phyloP scores from a whole-genome alignment of 2,113 vertebrate genomes.

The Phainopepla nitens region DNA sequence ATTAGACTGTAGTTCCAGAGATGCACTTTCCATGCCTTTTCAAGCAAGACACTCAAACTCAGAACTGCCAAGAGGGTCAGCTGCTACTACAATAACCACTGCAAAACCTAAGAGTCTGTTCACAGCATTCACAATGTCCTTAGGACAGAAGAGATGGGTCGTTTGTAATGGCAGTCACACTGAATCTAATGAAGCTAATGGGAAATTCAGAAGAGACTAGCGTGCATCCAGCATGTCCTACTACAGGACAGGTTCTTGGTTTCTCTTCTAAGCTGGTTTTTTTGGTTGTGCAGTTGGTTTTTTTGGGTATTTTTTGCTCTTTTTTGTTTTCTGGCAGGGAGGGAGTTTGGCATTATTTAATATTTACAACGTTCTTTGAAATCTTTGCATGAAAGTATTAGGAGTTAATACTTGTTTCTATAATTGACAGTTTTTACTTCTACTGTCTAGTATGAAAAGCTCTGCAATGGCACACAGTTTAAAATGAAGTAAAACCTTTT shows the following conservation, averaged over 20 bases:
- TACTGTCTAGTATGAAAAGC: not conserved
- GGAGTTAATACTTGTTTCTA: not conserved
- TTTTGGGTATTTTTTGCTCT: too few species aligned
- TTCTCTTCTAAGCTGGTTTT: not conserved
- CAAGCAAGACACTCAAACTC: not conserved
- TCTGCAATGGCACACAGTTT: not conserved
- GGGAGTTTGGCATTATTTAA: not conserved
- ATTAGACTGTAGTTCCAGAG: not conserved
- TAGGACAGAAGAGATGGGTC: not conserved
- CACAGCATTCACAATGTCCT: fast-evolving
- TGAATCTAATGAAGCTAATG: not conserved
- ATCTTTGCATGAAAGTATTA: not conserved
- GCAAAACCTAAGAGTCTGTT: not conserved
- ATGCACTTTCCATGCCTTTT: not conserved
- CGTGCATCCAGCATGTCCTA: not conserved
- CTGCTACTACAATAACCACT: not conserved
- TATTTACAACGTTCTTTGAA: not conserved
- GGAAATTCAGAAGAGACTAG: not conserved
- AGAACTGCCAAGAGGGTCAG: not conserved
- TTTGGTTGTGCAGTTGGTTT: not conserved
- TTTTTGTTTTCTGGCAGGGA: not conserved
- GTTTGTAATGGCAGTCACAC: not conserved
- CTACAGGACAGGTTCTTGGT: not conserved
- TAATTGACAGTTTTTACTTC: not conserved
- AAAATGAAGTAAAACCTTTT: not conserved